Evolutionary conservation across 2,797 vertebrate genomes (phyloP).

Genomic region (Alcedo atthis): DNA sequence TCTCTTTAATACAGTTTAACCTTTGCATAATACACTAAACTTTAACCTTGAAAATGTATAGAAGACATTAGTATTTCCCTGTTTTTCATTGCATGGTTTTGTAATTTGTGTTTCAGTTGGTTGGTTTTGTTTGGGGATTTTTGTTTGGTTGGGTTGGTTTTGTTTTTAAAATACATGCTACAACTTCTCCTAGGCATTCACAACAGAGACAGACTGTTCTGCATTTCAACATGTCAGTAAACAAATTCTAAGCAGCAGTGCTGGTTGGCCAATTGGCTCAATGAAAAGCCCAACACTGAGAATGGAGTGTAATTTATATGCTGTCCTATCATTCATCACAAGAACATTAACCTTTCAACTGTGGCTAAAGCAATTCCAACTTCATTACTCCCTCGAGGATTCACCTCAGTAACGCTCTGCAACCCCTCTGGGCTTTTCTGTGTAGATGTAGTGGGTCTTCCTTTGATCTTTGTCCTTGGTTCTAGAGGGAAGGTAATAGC

Average conservation of each 20-base stretch:
- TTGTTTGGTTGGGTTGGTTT: no score
- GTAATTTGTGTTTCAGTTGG: background rate
- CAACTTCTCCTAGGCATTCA: background rate
- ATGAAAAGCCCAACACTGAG: background rate
- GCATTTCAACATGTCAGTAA: background rate
- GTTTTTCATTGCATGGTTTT: background rate
- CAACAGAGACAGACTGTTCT: background rate
- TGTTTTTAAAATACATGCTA: background rate
- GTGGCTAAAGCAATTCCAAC: conserved; percentile 30
- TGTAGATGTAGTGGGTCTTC: background rate
- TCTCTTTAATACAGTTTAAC: background rate
- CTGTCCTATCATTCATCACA: conserved; percentile 23
- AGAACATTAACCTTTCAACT: conserved; percentile 46
- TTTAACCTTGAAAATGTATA: background rate
- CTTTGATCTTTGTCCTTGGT: conserved; percentile 37
- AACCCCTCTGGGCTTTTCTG: background rate
- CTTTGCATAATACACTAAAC: background rate
- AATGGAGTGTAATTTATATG: background rate
- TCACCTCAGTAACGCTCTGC: background rate
- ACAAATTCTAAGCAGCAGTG: background rate
- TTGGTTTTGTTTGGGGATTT: background rate
- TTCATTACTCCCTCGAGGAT: conserved; percentile 28
- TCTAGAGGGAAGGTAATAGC: background rate
- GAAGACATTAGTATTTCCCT: background rate
- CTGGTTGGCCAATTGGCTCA: background rate